These are phyloP conservation scores for Metopia argyrocephala DNA, from an alignment of 2,888 invertebrate genomes.

Conservation along the genomic window DNA sequence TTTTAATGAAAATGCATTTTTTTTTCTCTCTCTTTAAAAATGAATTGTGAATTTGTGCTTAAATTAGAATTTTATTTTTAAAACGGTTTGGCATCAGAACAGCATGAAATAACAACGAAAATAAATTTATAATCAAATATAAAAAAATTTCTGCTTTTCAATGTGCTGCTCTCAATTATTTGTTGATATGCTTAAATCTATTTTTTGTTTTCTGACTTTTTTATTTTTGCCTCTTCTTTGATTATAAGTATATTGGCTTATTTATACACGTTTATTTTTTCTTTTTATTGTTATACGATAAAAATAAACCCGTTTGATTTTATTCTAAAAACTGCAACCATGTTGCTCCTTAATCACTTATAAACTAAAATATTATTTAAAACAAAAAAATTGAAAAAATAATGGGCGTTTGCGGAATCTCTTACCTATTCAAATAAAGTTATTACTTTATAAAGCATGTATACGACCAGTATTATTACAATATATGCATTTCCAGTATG, in stretches of 20 bases:
- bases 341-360: neutral
- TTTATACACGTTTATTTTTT: neutral
- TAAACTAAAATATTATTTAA: constrained; percentile 15
- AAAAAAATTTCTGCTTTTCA: constrained; percentile 7
- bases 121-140: no score
- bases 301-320: constrained; percentile 7
- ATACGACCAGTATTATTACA: no score
- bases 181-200: constrained; percentile 6
- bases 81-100: no score
- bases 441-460: no score
- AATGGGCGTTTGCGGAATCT: neutral
- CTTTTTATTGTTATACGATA: neutral
- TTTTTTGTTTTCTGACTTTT: neutral
- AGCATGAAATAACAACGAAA: constrained; percentile 5
- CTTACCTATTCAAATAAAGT: no score
- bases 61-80: constrained; percentile 27
- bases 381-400: neutral
- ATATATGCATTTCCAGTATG: no score
- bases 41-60: constrained; percentile 12
- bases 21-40: constrained; percentile 5
- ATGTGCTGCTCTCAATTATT: constrained; percentile 45
- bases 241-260: no score
- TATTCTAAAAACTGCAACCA: neutral
- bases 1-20: no score
- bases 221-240: neutral